These are phyloP conservation scores for Volucella zonaria DNA, from an alignment of 2,888 invertebrate species.

Conservation along the genomic window DNA sequence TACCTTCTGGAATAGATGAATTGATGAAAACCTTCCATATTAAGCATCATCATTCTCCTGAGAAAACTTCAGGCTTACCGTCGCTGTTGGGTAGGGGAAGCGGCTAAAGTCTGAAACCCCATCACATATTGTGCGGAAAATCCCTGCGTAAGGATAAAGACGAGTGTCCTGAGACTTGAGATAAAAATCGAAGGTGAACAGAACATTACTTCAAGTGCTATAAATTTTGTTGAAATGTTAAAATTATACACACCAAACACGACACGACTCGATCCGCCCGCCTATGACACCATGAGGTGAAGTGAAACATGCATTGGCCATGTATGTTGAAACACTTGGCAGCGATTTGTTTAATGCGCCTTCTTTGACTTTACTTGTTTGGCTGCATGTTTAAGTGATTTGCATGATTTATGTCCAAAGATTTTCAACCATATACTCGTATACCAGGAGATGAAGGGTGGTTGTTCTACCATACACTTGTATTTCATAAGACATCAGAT, in stretches of 20 bases:
- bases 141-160: slow-evolving; percentile 3
- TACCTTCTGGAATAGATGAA: slow-evolving; percentile 39
- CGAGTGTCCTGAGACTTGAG: neutral
- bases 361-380: slow-evolving; percentile 61
- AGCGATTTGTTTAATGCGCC: slow-evolving; percentile 82
- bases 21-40: slow-evolving; percentile 59
- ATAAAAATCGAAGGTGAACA: slow-evolving; percentile 67
- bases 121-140: slow-evolving; percentile 22
- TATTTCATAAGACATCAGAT: slow-evolving; percentile 31
- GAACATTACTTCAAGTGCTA: slow-evolving; percentile 65
- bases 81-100: slow-evolving; percentile 10
- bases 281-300: slow-evolving; percentile 44
- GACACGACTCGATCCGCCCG: slow-evolving; percentile 32
- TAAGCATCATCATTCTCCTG: slow-evolving; percentile 36
- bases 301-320: slow-evolving; percentile 51
- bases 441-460: slow-evolving; percentile 4
- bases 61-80: slow-evolving; percentile 39
- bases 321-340: slow-evolving; percentile 80
- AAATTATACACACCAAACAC: slow-evolving; percentile 66
- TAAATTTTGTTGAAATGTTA: slow-evolving; percentile 72
- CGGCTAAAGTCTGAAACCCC: neutral
- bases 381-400: slow-evolving; percentile 82
- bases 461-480: slow-evolving; percentile 22
- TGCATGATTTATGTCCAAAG: slow-evolving; percentile 82
- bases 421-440: slow-evolving; percentile 69